Percentiles rank a stretch among this genome's conserved stretches.
phyloP scores from a whole-genome alignment of 2,113 vertebrate genomes.

The Eclectus roratus region DNA sequence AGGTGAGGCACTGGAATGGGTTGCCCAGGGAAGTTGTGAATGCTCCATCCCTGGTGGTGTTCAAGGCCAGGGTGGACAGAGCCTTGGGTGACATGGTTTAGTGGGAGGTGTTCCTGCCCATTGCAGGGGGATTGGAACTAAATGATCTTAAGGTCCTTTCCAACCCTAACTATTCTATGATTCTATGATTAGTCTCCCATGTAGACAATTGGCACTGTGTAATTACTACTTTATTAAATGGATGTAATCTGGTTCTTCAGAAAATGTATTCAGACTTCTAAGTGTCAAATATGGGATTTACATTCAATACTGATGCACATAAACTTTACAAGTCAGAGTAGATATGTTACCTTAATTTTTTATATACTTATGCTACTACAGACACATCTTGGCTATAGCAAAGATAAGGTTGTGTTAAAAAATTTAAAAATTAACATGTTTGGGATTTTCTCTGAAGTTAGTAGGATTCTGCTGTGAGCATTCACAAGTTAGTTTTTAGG shows the following conservation, averaged over 20 bases:
- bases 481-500: background rate
- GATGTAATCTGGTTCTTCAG: background rate
- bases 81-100: too few relatives aligned
- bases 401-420: background rate
- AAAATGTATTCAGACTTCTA: background rate
- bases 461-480: background rate
- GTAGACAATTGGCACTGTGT: background rate
- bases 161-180: too few relatives aligned
- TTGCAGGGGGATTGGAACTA: too few relatives aligned
- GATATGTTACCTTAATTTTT: background rate
- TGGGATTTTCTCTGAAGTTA: background rate
- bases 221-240: background rate
- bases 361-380: background rate
- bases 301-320: background rate
- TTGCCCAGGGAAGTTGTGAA: too few relatives aligned
- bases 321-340: background rate
- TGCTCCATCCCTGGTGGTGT: too few relatives aligned
- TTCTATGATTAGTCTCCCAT: background rate
- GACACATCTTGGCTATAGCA: background rate
- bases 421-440: background rate
- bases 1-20: too few relatives aligned
- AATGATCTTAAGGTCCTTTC: too few relatives aligned
- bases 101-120: too few relatives aligned
- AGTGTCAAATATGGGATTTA: background rate
- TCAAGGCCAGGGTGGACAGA: too few relatives aligned